These are phyloP conservation scores for Drosophila pachea DNA, from an alignment of 1,140 invertebrate genomes.

Conservation along the genomic window DNA sequence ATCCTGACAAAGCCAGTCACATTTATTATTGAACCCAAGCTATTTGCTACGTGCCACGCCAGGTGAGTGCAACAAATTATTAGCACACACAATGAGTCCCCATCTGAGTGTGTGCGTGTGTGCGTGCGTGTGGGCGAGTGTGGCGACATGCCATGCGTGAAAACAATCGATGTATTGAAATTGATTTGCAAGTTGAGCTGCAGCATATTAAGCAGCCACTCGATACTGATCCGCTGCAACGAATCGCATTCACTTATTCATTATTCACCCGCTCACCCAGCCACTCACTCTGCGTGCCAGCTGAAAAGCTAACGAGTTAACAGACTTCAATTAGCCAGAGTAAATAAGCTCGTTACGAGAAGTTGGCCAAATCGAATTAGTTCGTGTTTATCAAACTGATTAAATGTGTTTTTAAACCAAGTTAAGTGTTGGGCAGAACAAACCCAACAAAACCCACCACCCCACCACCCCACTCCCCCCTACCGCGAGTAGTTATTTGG, in stretches of 20 bases:
- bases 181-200: slow-evolving; percentile 66
- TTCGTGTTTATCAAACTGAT: slow-evolving; percentile 61
- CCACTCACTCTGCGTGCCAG: background rate
- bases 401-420: slow-evolving; percentile 51
- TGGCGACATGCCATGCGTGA: slow-evolving; percentile 13
- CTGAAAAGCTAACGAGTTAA: slow-evolving; percentile 8
- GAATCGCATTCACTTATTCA: slow-evolving; percentile 14
- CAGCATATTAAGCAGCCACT: slow-evolving; percentile 63
- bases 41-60: slow-evolving; percentile 57
- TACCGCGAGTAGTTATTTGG: too few relatives aligned
- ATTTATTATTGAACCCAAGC: slow-evolving; percentile 73
- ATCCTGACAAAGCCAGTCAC: slow-evolving; percentile 68
- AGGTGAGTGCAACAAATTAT: slow-evolving; percentile 44
- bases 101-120: too few relatives aligned
- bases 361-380: slow-evolving; percentile 66
- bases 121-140: background rate
- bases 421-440: background rate
- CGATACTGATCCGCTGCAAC: background rate
- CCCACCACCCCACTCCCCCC: too few relatives aligned
- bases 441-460: too few relatives aligned
- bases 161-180: slow-evolving; percentile 50
- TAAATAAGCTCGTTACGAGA: slow-evolving; percentile 47
- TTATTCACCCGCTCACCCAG: background rate
- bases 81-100: slow-evolving; percentile 23
- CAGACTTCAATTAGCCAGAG: slow-evolving; percentile 42